Evolutionary conservation across 2,113 vertebrate species (phyloP).

Genomic region (Herpetotheres cachinnans): DNA sequence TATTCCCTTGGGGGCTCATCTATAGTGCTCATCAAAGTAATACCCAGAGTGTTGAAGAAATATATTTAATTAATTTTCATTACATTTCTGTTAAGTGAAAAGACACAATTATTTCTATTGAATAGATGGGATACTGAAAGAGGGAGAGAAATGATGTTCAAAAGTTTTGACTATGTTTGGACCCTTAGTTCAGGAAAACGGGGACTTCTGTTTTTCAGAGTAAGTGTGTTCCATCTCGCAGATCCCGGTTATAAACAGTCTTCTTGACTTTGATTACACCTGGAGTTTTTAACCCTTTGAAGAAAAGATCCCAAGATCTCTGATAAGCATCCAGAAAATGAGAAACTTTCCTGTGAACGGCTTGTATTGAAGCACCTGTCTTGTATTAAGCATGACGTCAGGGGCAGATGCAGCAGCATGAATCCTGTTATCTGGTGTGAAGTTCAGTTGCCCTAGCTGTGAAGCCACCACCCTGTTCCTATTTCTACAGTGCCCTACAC

Average conservation of each 20-base stretch:
- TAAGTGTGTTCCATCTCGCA: background rate
- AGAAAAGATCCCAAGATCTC: background rate
- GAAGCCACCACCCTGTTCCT: background rate
- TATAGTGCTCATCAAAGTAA: background rate
- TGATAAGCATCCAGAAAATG: background rate
- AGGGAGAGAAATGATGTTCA: background rate
- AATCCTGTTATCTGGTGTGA: background rate
- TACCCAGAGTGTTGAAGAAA: background rate
- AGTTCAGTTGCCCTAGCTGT: background rate
- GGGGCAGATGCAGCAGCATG: background rate
- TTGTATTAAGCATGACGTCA: background rate
- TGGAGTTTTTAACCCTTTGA: background rate
- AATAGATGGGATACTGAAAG: background rate
- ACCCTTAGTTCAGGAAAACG: background rate
- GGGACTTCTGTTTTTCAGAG: background rate
- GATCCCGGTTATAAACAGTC: background rate
- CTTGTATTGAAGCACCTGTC: background rate
- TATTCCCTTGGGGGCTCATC: background rate
- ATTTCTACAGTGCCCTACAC: background rate
- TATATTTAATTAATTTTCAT: background rate
- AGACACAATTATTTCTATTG: background rate
- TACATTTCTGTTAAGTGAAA: background rate
- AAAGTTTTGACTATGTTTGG: background rate
- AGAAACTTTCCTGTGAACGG: background rate
- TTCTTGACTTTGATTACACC: background rate